Conservation (phyloP, 2,113 vertebrate species). For the Notothenia coriiceps region DNA sequence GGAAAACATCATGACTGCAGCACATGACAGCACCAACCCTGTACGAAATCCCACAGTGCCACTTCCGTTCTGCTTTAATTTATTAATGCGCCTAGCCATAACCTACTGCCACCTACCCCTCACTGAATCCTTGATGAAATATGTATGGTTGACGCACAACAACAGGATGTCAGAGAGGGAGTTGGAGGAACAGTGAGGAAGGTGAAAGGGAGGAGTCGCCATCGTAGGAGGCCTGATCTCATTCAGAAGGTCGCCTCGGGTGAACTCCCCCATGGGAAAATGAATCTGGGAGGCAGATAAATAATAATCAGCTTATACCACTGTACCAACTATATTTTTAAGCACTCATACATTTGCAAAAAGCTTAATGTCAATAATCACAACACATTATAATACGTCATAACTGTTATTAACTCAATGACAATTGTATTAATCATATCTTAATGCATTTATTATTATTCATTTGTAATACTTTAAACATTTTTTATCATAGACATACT, state of each 20-base stretch:
- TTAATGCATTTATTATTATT: too few species aligned
- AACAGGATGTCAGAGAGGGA: conserved; percentile 69
- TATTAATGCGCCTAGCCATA: conserved; percentile 61
- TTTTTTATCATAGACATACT: too few species aligned
- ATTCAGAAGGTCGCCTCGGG: conserved; percentile 39
- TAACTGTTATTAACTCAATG: too few species aligned
- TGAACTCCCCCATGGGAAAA: conserved; percentile 21
- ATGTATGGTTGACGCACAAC: conserved; percentile 65
- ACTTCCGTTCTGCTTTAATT: conserved; percentile 55
- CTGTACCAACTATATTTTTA: too few species aligned
- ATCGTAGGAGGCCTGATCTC: conserved; percentile 33
- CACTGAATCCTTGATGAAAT: conserved; percentile 64
- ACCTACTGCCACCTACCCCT: conserved; percentile 58
- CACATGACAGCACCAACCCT: neutral
- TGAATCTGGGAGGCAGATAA: conserved; percentile 1
- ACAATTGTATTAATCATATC: too few species aligned
- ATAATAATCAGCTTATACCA: neutral
- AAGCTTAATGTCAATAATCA: too few species aligned
- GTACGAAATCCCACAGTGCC: conserved; percentile 20
- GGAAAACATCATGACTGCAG: conserved; percentile 1
- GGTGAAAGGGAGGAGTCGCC: conserved; percentile 19
- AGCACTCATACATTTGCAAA: too few species aligned
- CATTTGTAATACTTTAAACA: too few species aligned
- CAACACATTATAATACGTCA: too few species aligned
- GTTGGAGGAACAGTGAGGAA: conserved; percentile 25